phyloP scores from a whole-genome alignment of 2,888 invertebrate genomes.

The Tachina lurida region DNA sequence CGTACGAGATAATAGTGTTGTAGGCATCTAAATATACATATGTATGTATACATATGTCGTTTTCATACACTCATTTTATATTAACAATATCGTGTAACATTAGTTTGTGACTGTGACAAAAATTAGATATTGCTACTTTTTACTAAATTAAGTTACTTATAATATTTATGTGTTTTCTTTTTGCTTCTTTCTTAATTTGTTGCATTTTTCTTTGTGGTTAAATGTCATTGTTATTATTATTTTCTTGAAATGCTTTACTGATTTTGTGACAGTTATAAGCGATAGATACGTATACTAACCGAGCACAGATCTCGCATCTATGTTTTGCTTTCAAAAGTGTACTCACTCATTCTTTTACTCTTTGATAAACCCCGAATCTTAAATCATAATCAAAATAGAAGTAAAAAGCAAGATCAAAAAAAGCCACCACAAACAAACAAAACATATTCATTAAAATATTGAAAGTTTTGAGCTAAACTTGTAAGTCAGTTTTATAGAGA shows the following conservation, averaged over 20 bases:
- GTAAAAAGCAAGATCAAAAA: neutral
- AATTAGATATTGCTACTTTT: constrained; percentile 19
- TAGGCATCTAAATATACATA: too few relatives aligned
- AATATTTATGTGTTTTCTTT: neutral
- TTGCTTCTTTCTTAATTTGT: neutral
- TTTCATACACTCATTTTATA: neutral
- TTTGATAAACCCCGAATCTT: neutral
- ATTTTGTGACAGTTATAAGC: constrained; percentile 67
- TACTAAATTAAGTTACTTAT: constrained; percentile 28
- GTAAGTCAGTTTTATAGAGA: neutral
- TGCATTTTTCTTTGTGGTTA: constrained; percentile 26
- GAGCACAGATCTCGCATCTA: neutral
- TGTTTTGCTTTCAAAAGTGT: neutral
- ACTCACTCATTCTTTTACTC: neutral
- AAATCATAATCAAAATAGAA: neutral
- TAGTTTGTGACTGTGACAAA: constrained; percentile 19
- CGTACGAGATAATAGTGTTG: too few relatives aligned
- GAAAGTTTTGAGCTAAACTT: constrained; percentile 10
- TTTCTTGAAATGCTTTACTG: constrained; percentile 54
- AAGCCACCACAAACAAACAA: neutral
- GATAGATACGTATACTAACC: constrained; percentile 26
- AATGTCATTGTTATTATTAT: constrained; percentile 13
- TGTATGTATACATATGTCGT: neutral
- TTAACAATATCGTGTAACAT: constrained; percentile 11
- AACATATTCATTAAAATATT: neutral